These are phyloP conservation scores for Listronotus oregonensis DNA, from an alignment of 1,140 invertebrate genomes.

Conservation along the genomic window DNA sequence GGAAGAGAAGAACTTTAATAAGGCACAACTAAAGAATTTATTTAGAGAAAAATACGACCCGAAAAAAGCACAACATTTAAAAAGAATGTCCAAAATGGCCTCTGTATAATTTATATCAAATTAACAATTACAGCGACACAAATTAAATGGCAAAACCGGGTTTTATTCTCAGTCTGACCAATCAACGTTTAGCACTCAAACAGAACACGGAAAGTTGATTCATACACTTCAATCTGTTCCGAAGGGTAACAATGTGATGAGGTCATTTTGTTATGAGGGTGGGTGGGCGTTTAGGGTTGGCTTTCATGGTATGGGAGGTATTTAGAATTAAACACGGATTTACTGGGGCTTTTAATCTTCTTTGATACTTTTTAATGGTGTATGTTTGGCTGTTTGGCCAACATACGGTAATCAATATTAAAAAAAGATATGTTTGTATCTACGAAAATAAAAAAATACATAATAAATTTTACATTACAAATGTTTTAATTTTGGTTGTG, in stretches of 20 bases:
- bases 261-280: slow-evolving; percentile 13
- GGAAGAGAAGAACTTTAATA: too few species aligned
- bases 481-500: too few species aligned
- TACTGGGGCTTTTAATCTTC: slow-evolving; percentile 6
- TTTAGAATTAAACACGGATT: slow-evolving; percentile 15
- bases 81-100: too few species aligned
- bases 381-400: too few species aligned
- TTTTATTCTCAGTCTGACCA: not conserved
- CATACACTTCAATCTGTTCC: slow-evolving; percentile 12
- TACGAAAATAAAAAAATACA: too few species aligned
- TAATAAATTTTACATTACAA: too few species aligned
- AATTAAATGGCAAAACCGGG: slow-evolving; percentile 6
- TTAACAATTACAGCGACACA: slow-evolving; percentile 2
- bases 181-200: not conserved
- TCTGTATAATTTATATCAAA: not conserved
- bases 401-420: too few species aligned
- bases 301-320: slow-evolving; percentile 4
- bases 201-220: slow-evolving; percentile 10
- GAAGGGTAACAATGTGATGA: slow-evolving; percentile 9
- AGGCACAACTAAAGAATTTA: too few species aligned
- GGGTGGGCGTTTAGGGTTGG: slow-evolving; percentile 1
- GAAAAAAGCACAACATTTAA: too few species aligned
- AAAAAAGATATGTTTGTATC: too few species aligned
- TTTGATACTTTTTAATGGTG: slow-evolving; percentile 8
- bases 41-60: too few species aligned